Base-by-base conservation (phyloP, 2,113 vertebrate species). In the Litocranius walleri region DNA sequence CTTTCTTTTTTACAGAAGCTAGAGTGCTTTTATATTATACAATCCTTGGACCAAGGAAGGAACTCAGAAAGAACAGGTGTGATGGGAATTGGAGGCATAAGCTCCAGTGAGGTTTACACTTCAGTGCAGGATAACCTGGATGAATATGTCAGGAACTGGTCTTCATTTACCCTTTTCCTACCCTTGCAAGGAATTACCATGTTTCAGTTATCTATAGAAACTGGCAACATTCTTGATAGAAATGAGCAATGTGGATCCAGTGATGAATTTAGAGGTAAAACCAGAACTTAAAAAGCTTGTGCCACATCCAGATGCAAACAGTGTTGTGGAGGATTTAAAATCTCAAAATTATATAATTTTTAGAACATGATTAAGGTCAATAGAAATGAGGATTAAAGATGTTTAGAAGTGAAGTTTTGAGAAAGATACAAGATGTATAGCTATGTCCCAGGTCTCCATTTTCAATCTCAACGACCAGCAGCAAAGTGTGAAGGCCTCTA, bases 341-440 rank as follows among this genome's bases (percentile, higher is more conserved):
- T n/a, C 16, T 88, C 36, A 95, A 74, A 88, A 11, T 10, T 40
- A 59, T 91, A 59, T 57, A 71, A 80, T 59, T 91, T 62, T 6
- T 64, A 82, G 16, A n/a, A 56, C 17, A 45, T 17, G 2, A 11
- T 25, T 56, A 40, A 64, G 19, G 5, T n/a, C 88, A 56, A 23
- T 14, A 82, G 1, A 87, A 91, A 82, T 3, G 85, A 61, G 3
- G 25, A 50, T 43, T 61, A 36, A 81, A 43, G 7, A 59, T 64
- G 13, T 77, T 88, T 30, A 67, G 30, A 94, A 36, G 23, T 77
- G 40, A 95, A 82, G 0, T 4, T 54, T n/a, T 64, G 33, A 92
- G 12, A 27, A 77, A 36, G 7, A 57, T 40, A 0, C 3, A 19
- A 11, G 13, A 19, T 2, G 1, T 21, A 29, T 1, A 14, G 2